Base-by-base conservation (phyloP, 2,797 vertebrate species). In the Threskiornis aethiopicus region DNA sequence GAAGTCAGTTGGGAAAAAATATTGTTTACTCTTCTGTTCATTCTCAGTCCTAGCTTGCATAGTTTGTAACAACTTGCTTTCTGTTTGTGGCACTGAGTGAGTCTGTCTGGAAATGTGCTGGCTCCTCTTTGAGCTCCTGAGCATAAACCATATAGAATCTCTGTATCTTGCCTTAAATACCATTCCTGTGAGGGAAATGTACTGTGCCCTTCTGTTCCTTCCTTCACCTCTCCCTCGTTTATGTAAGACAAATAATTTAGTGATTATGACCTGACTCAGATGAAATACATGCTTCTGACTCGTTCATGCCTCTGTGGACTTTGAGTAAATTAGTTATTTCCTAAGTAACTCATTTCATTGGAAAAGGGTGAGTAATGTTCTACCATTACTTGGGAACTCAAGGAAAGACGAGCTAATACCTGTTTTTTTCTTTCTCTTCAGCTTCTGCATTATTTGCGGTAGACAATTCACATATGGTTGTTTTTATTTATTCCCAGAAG, bases 321-420 rank as follows among this genome's bases (percentile, higher is more conserved):
- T 72, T 8, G 51, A 77, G 64, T 89, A 90, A 91, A 91, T 96
- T 83, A 87, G 86, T 91, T 94, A 87, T 92, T 96, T 95, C 94
- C 84, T 64, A 89, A 92, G 62, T 76, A 92, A 91, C 76, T 92
- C 9, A 37, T 70, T 97, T 92, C 73, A 29, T 17, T 83, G 86
- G 84, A 88, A 96, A 93, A 84, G 51, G 5, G 13, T 91, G 91
- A 91, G 33, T 88, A 96, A 95, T 44, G 93, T 95, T 93, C 55
- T 33, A 58, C 19, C 13, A 65, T 84, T 84, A 73, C 81, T 90
- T 73, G 52, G 33, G 81, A 93, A 93, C 61, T 83, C 57, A 93
- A 82, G 39, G 28, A 90, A 78, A 76, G 80, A 46, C 3, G 3
- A n/a, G 17, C 37, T 62, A 54, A 41, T 59, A 71, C 15, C 14